Evolutionary conservation across 2,888 invertebrate genomes (phyloP), one percentile per base, ranked within the genome.

Genomic region (Terebella lapidaria): DNA sequence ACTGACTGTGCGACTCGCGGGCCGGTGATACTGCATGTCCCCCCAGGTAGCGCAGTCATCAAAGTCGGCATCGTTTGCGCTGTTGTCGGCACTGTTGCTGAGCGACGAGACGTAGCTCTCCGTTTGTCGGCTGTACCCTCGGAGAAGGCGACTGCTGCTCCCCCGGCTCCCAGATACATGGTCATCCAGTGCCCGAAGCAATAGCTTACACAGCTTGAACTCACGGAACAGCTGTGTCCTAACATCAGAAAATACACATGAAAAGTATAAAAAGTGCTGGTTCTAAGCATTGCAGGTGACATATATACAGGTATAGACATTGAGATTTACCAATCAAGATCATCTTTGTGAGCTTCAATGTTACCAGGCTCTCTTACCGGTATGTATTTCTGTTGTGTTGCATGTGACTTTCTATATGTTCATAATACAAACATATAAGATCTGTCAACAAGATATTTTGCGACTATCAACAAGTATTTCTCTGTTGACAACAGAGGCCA

Each of bases 101-200:
- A 78, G 71, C 67, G 75, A 75, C 22, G 78, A 79, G 3, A 75
- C 71, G 60, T 74, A 79, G 58, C 75, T 77, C 63, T 76, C 78
- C 1, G 77, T 75, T 68, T 77, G 75, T 3, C 79, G 71, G 56
- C 78, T 78, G 70, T 79, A 79, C 5, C 79, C 79, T 5, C 78
- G 70, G 20, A 78, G 63, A 27, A 29, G 28, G 2, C 55, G 26
- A 29, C 65, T 52, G 35, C 57, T 53, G 30, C 56, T 57, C 25
- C 57, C 46, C 70, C 60, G 70, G 60, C 75, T 73, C 2, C 73
- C 73, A 1, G 74, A 76, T 42, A 70, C 69, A 5, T 75, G 61
- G 54, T 78, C 78, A 56, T 76, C 78, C 24, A 80, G 65, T 4
- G 78, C 74, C 3, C 79, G 72, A 26, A 78, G 67, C 26, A 81